A percentile compares a stretch with the other conserved stretches of the same genome.
phyloP scores from a whole-genome alignment of 2,113 vertebrate species.

The Lucifuga dentata region DNA sequence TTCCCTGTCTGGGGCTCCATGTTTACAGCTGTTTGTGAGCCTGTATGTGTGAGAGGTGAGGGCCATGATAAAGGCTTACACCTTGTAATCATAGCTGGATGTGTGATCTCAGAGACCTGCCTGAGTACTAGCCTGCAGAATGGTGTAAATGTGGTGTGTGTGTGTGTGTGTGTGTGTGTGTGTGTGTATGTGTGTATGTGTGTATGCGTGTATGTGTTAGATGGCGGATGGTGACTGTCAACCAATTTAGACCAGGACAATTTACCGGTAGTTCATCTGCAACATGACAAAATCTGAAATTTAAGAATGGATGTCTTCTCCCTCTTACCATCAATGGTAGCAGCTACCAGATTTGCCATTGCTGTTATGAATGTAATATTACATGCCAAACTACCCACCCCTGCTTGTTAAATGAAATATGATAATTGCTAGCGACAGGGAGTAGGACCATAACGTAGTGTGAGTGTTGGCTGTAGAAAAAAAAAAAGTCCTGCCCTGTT shows the following conservation, averaged over 20 bases:
- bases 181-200: constrained; percentile 6
- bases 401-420: too few relatives aligned
- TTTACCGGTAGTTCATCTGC: constrained; percentile 35
- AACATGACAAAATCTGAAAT: constrained; percentile 25
- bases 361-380: too few relatives aligned
- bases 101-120: constrained; percentile 62
- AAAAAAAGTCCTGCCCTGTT: too few relatives aligned
- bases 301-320: constrained; percentile 25
- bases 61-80: constrained; percentile 68
- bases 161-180: not conserved
- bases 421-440: too few relatives aligned
- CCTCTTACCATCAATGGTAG: constrained; percentile 26
- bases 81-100: constrained; percentile 75
- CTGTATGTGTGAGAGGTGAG: constrained; percentile 62
- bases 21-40: constrained; percentile 68
- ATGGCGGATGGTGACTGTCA: not conserved
- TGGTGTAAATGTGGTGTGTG: constrained; percentile 4
- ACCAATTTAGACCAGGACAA: constrained; percentile 16
- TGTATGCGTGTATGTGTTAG: not conserved
- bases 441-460: too few relatives aligned
- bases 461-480: too few relatives aligned
- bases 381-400: too few relatives aligned
- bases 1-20: constrained; percentile 52
- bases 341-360: constrained; percentile 33
- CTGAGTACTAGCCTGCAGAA: constrained; percentile 48